Percentiles rank a stretch among this genome's conserved stretches.
phyloP scores from a whole-genome alignment of 2,113 vertebrate species.

The Pteronura brasiliensis region DNA sequence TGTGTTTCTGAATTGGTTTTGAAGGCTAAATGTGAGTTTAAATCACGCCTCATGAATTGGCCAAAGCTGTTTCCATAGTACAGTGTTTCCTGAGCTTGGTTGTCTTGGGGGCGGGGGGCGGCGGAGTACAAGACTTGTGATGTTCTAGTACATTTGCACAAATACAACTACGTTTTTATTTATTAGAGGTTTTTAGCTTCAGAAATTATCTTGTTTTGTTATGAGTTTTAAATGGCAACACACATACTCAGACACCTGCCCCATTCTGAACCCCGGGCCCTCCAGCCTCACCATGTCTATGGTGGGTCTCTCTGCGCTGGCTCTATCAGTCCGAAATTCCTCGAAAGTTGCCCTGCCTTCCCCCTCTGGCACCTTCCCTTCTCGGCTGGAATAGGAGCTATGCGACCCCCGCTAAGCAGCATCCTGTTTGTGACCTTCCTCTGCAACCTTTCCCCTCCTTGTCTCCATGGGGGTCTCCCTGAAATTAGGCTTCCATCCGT shows the following conservation, averaged over 20 bases:
- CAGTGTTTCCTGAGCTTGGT: background rate
- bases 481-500: too few relatives aligned
- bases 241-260: accelerated
- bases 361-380: accelerated
- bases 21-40: background rate
- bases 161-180: background rate
- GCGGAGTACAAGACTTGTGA: background rate
- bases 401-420: background rate
- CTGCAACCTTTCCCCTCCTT: background rate
- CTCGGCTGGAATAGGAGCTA: background rate
- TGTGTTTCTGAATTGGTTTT: background rate
- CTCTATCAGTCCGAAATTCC: background rate
- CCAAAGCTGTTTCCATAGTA: background rate
- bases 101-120: too few relatives aligned
- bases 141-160: background rate
- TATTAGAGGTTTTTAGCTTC: background rate
- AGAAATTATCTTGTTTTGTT: background rate
- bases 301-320: accelerated
- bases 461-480: background rate
- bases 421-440: background rate
- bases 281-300: accelerated
- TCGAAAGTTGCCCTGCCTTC: too few relatives aligned
- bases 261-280: background rate
- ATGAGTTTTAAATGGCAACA: background rate
- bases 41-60: background rate